These are phyloP conservation scores for Dryas iulia DNA, from an alignment of 1,140 invertebrate genomes.

Conservation along the genomic window DNA sequence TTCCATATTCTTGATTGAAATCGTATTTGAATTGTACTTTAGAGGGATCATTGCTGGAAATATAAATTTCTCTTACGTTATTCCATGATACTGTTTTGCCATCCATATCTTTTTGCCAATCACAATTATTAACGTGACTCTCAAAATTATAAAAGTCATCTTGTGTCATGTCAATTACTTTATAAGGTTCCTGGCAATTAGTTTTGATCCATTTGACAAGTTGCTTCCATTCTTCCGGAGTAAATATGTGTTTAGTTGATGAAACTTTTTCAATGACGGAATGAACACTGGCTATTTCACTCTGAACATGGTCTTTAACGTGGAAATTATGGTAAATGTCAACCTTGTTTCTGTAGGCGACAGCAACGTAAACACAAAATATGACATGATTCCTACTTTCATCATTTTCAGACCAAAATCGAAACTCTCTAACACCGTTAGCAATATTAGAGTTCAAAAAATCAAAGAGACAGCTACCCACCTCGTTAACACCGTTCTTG, in stretches of 20 bases:
- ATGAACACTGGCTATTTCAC: neutral
- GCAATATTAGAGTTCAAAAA: neutral
- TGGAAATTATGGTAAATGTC: neutral
- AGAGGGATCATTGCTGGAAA: neutral
- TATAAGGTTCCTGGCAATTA: neutral
- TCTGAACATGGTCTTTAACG: neutral
- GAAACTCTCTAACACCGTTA: neutral
- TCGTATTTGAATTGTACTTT: constrained; percentile 2
- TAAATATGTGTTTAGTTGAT: constrained; percentile 6
- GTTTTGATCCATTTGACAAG: neutral
- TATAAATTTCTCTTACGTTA: neutral
- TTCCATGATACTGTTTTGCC: neutral
- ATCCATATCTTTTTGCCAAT: neutral
- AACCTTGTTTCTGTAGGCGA: neutral
- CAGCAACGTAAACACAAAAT: neutral
- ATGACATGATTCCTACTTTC: neutral
- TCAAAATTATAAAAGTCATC: constrained; percentile 9
- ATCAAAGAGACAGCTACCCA: neutral
- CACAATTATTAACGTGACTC: neutral
- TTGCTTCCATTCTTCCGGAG: neutral
- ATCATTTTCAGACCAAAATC: neutral
- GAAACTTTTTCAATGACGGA: neutral
- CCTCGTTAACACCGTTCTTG: neutral
- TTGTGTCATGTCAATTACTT: constrained; percentile 1
- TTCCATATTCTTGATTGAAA: neutral